Evolutionary conservation across 2,888 invertebrate species (phyloP).

Genomic region (Isotomurus palustris): DNA sequence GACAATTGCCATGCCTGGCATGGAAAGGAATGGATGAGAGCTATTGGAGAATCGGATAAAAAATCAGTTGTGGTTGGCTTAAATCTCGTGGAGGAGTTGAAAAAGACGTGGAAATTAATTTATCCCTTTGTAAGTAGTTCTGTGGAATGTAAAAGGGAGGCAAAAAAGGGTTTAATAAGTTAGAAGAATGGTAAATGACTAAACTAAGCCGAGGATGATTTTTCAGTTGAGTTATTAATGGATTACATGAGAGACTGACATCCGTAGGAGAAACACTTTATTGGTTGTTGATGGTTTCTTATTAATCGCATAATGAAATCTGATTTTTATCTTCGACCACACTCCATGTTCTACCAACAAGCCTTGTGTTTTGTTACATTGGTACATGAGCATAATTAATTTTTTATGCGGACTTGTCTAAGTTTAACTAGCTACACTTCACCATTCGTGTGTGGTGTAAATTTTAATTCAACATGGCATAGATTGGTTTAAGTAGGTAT

Average conservation of each 20-base stretch:
- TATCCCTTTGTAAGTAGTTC: too few species aligned
- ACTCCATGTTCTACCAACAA: constrained; percentile 2
- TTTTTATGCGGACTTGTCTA: constrained; percentile 7
- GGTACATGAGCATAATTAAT: constrained; percentile 1
- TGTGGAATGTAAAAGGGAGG: constrained; percentile 1
- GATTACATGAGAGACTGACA: constrained; percentile 5
- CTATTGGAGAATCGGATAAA: too few species aligned
- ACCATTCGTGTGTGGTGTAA: too few species aligned
- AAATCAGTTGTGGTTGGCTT: too few species aligned
- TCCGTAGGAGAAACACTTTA: constrained; percentile 5
- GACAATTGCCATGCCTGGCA: too few species aligned
- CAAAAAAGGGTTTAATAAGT: constrained; percentile 10
- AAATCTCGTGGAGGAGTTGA: too few species aligned
- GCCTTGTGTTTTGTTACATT: background rate
- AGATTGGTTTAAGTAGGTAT: too few species aligned
- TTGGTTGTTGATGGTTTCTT: constrained; percentile 6
- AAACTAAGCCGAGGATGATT: background rate
- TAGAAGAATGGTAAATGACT: background rate
- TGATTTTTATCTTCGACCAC: constrained; percentile 9
- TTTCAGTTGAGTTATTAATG: constrained; percentile 7
- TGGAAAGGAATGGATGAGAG: too few species aligned
- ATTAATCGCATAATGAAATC: constrained; percentile 11
- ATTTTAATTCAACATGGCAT: too few species aligned
- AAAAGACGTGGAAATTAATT: too few species aligned
- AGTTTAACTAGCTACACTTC: too few species aligned